phyloP scores from a whole-genome alignment of 2,888 invertebrate species.

The Elmis aenea region DNA sequence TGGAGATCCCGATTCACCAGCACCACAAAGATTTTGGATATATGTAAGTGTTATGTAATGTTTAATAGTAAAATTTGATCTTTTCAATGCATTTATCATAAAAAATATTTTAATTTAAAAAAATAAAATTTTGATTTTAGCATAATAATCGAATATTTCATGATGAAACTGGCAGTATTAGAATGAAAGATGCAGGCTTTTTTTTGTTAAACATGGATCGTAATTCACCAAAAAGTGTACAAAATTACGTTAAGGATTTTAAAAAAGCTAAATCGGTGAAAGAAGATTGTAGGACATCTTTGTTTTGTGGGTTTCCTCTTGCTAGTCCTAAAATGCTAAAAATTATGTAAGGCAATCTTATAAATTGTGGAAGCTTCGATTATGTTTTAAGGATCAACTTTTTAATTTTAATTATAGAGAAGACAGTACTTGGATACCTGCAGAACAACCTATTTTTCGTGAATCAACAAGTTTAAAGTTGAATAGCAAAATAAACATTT shows the following conservation, averaged over 20 bases:
- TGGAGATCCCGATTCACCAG: constrained; percentile 51
- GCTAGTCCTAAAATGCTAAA: constrained; percentile 32
- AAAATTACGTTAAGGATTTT: constrained; percentile 30
- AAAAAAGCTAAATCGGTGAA: constrained; percentile 17
- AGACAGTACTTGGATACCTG: constrained; percentile 39
- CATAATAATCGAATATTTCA: constrained; percentile 34
- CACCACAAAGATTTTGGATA: constrained; percentile 60
- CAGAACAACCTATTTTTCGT: constrained; percentile 32
- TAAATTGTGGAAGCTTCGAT: no score
- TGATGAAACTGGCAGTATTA: constrained; percentile 28
- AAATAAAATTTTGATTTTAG: constrained; percentile 29
- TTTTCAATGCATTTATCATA: neutral
- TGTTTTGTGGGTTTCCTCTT: constrained; percentile 39
- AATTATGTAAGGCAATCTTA: constrained; percentile 27
- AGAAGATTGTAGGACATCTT: constrained; percentile 7
- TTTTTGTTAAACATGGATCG: constrained; percentile 39
- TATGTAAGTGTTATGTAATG: no score
- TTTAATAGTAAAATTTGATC: no score
- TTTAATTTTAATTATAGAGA: constrained; percentile 28
- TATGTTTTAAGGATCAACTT: no score
- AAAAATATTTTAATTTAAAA: constrained; percentile 1
- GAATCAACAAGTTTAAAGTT: constrained; percentile 29
- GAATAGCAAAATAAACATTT: constrained; percentile 36
- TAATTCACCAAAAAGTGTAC: constrained; percentile 36
- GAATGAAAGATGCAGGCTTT: constrained; percentile 36